phyloP scores from a whole-genome alignment of 1,140 invertebrate species.

The Episyrphus balteatus region DNA sequence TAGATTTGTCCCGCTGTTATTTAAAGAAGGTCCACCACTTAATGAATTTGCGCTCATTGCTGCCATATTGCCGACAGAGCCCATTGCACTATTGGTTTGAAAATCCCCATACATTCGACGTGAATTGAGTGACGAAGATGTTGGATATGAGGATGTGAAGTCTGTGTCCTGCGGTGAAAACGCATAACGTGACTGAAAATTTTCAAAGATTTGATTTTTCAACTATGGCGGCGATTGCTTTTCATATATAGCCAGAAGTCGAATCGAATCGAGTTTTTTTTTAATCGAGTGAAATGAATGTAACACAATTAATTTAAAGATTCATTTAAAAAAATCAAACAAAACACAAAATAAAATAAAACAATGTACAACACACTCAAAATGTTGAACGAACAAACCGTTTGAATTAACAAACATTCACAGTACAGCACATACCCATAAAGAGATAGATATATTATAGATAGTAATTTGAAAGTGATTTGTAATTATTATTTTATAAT shows the following conservation, averaged over 20 bases:
- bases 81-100: constrained; percentile 23
- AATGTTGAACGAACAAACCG: not conserved
- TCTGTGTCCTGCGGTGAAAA: constrained; percentile 39
- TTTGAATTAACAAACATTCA: not conserved
- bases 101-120: constrained; percentile 32
- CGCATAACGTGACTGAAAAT: constrained; percentile 37
- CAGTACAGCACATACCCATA: too few species aligned
- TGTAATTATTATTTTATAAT: too few species aligned
- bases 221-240: constrained; percentile 10
- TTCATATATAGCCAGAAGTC: constrained; percentile 3
- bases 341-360: not conserved
- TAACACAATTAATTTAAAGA: too few species aligned
- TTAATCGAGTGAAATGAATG: not conserved
- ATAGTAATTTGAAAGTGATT: too few species aligned
- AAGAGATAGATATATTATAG: too few species aligned
- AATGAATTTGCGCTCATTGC: constrained; percentile 34
- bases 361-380: too few species aligned
- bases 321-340: not conserved
- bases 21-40: constrained; percentile 13
- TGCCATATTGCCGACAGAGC: constrained; percentile 29
- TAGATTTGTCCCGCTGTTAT: constrained; percentile 56
- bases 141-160: constrained; percentile 32
- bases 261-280: not conserved
- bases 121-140: constrained; percentile 18
- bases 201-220: constrained; percentile 14